Conservation (phyloP, 2,113 vertebrate species). For the Pedetes capensis region DNA sequence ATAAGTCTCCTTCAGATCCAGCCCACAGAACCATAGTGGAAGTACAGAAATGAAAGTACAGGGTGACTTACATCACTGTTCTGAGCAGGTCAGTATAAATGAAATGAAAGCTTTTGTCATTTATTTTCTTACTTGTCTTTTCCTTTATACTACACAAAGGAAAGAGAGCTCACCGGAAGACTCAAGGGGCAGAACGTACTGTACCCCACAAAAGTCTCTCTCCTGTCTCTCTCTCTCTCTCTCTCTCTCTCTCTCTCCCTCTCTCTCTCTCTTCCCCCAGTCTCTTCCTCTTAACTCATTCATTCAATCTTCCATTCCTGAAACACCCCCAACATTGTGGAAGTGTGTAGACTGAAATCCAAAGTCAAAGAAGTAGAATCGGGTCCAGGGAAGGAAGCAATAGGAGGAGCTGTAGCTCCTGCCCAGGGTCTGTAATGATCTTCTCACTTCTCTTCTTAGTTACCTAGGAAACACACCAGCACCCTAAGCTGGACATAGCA, state of each 20-base stretch:
- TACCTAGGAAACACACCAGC: not conserved
- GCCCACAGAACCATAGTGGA: not conserved
- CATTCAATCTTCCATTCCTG: not conserved
- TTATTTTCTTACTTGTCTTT: not conserved
- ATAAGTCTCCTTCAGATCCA: not conserved
- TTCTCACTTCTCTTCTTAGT: not conserved
- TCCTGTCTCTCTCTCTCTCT: not conserved
- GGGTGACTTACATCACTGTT: not conserved
- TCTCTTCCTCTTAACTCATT: not conserved
- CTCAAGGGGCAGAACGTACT: not conserved
- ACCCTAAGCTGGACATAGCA: rapidly evolving
- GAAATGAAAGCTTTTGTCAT: not conserved
- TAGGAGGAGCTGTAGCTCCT: not conserved
- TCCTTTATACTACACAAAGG: not conserved
- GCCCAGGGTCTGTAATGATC: not conserved
- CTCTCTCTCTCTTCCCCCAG: no score
- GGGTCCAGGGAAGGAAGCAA: not conserved
- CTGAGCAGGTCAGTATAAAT: not conserved
- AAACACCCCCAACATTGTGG: no score
- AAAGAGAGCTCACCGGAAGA: not conserved
- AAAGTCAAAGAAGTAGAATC: not conserved
- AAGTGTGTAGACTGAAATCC: no score
- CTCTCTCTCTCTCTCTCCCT: no score
- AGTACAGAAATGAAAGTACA: not conserved
- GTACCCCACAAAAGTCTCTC: not conserved